Conservation (phyloP, 2,888 invertebrate species). For the Caenorhabditis zanzibari region DNA sequence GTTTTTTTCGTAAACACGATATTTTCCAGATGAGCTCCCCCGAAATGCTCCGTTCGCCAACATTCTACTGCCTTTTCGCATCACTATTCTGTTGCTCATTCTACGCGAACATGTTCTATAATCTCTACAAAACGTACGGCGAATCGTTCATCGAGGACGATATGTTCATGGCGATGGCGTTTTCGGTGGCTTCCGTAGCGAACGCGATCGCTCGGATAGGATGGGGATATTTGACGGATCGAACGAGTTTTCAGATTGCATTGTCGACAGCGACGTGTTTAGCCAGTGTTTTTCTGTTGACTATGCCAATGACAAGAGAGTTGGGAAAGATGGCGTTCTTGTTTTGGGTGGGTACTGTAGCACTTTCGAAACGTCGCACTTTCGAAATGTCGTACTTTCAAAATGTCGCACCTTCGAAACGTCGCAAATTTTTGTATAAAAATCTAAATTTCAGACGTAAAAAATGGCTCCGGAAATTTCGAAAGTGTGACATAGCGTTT, state of each 20-base stretch:
- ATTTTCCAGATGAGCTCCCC: constrained; percentile 73
- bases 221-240: constrained; percentile 85
- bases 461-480: too few species aligned
- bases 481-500: too few species aligned
- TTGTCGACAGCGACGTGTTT: constrained; percentile 80
- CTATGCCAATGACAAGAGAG: constrained; percentile 80
- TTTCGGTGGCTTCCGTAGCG: constrained; percentile 85
- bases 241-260: constrained; percentile 84
- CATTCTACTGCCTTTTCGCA: constrained; percentile 79
- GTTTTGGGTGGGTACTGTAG: constrained; percentile 39
- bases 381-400: too few species aligned
- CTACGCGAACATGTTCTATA: constrained; percentile 83
- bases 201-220: constrained; percentile 85
- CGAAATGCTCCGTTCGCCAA: constrained; percentile 80
- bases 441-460: too few species aligned
- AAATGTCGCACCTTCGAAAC: too few species aligned
- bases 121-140: constrained; percentile 81
- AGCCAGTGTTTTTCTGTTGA: constrained; percentile 79
- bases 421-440: too few species aligned
- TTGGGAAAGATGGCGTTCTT: constrained; percentile 61
- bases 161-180: constrained; percentile 85
- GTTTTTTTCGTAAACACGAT: too few species aligned
- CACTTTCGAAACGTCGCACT: not conserved
- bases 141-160: constrained; percentile 85
- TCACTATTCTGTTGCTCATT: constrained; percentile 81